Percentiles rank a stretch among this genome's conserved stretches.
These are phyloP conservation scores for Sepiola atlantica DNA, from an alignment of 2,888 invertebrate species.

Conservation along the genomic window DNA sequence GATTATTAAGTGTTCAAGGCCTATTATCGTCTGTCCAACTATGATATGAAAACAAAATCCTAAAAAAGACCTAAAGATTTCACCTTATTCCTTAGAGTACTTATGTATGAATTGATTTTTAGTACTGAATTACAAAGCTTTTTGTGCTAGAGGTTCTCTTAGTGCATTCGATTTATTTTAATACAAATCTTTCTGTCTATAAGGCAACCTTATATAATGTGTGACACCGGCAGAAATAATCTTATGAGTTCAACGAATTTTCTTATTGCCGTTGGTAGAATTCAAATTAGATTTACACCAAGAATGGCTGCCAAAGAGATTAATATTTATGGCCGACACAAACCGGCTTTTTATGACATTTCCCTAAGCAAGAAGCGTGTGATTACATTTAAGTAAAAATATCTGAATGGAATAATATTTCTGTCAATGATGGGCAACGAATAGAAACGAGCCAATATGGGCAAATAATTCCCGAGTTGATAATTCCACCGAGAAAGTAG, in stretches of 20 bases:
- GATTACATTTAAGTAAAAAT: not conserved
- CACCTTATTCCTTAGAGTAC: no score
- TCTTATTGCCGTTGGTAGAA: constrained; percentile 4
- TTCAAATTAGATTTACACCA: not conserved
- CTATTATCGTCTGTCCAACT: no score
- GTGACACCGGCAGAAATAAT: not conserved
- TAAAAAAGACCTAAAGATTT: no score
- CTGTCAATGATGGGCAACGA: not conserved
- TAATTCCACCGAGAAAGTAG: not conserved
- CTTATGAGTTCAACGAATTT: not conserved
- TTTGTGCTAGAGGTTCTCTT: no score
- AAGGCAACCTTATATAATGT: not conserved
- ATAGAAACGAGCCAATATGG: not conserved
- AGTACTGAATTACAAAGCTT: no score
- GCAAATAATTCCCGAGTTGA: not conserved
- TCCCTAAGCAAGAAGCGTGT: not conserved
- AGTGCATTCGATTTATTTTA: not conserved
- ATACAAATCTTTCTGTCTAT: not conserved
- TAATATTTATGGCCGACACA: not conserved
- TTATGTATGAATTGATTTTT: no score
- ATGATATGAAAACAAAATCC: no score
- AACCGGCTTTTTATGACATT: not conserved
- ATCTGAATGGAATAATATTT: not conserved
- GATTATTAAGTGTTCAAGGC: no score
- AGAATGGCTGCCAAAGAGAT: not conserved